Base-by-base conservation (phyloP, 2,797 vertebrate species). In the Rhinoraja longicauda region DNA sequence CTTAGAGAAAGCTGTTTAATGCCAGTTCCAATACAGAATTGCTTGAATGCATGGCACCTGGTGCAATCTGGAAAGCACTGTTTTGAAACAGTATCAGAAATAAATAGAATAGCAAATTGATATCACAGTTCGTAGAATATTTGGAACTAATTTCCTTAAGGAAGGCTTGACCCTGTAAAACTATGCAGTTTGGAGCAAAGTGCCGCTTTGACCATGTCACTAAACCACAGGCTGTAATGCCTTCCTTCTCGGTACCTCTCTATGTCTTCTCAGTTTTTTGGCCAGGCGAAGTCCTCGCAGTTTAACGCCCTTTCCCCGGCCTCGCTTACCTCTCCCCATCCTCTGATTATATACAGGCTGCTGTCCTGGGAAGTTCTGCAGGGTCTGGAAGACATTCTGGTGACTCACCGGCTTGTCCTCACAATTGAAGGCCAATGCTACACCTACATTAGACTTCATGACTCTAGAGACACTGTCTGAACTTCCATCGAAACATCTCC, bases 401-500 rank as follows among this genome's bases (percentile, higher is more conserved):
- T 95, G 96, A 0, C 95, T 95, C 1, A 95, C 94, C 0, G 98
- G 97, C 79, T 95, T 97, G 93, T 98, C 97, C 0, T 96, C 94
- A 9, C 99, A 99, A 90, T 97, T 98, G 95, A 99, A 99, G 0
- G 97, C 97, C 94, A 99, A 95, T 0, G 97, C 98, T 0, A 99
- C 95, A 0, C 99, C 99, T 0, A 99, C 96, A 0, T 97, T 97
- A 93, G 96, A 97, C 95, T 99, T 99, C 99, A 99, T 99, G 93
- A 96, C 97, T 59, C 99, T 96, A 72, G 99, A 99, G 0, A 97
- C 96, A 6, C 98, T 97, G 0, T 99, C 99, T 0, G 99, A 99
- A 0, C 97, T 97, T 72, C 99, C 99, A 0, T 99, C 99, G 0
- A 99, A 99, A 94, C 99, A 99, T 91, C 99, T 97, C 24, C 99